Conservation (phyloP, 1,140 invertebrate genomes). For the Leptinotarsa texana region DNA sequence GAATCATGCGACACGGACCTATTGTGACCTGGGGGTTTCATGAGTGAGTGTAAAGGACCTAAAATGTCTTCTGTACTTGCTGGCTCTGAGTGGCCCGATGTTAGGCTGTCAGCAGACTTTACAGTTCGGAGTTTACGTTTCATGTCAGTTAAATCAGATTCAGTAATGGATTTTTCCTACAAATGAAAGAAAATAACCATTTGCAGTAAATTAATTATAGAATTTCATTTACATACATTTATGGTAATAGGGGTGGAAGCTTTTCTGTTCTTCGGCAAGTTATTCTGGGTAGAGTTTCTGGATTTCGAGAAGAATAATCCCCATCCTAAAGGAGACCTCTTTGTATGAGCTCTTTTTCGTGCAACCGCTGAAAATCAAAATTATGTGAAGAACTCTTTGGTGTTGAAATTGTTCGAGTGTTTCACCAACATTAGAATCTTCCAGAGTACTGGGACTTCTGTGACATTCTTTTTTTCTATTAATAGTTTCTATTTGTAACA, state of each 20-base stretch:
- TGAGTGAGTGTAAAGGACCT: slow-evolving; percentile 55
- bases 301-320: slow-evolving; percentile 72
- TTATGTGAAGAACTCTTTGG: too few relatives aligned
- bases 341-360: slow-evolving; percentile 66
- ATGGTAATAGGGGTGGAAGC: slow-evolving; percentile 48
- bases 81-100: slow-evolving; percentile 59
- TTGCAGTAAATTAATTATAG: not conserved
- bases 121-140: slow-evolving; percentile 65
- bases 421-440: slow-evolving; percentile 1
- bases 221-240: slow-evolving; percentile 33
- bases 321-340: slow-evolving; percentile 82
- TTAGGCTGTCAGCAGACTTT: slow-evolving; percentile 72
- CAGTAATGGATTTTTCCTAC: slow-evolving; percentile 55
- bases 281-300: slow-evolving; percentile 48
- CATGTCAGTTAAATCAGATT: slow-evolving; percentile 54
- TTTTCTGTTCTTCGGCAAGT: slow-evolving; percentile 46
- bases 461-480: not conserved
- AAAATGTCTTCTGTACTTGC: slow-evolving; percentile 53
- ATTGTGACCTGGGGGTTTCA: slow-evolving; percentile 61
- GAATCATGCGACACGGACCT: slow-evolving; percentile 89
- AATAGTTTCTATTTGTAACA: too few relatives aligned
- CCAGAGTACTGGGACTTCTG: too few relatives aligned
- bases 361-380: slow-evolving; percentile 38
- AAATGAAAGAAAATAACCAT: slow-evolving; percentile 21
- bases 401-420: not conserved